phyloP scores from a whole-genome alignment of 2,888 invertebrate genomes.

The Julus scandinavius region DNA sequence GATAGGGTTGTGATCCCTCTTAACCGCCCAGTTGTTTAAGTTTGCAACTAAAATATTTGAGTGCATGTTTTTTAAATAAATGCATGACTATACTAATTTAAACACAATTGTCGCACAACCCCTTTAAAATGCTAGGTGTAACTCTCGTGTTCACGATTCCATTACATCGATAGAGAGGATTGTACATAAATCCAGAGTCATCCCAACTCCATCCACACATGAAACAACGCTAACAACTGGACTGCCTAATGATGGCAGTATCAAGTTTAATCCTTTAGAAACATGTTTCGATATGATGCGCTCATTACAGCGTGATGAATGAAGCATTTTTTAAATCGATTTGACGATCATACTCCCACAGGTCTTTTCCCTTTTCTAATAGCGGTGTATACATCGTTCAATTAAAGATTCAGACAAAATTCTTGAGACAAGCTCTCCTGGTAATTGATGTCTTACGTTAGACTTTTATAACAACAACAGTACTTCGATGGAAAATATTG shows the following conservation, averaged over 20 bases:
- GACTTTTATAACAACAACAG: not conserved
- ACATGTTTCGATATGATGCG: not conserved
- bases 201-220: not conserved
- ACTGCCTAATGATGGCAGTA: not conserved
- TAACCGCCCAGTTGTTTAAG: too few relatives aligned
- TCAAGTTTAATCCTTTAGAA: not conserved
- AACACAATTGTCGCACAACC: too few relatives aligned
- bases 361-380: too few relatives aligned
- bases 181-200: too few relatives aligned
- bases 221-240: not conserved
- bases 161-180: too few relatives aligned
- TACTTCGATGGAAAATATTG: not conserved
- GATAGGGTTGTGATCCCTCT: too few relatives aligned
- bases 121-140: too few relatives aligned
- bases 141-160: too few relatives aligned
- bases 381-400: not conserved
- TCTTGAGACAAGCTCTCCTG: not conserved
- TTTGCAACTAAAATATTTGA: too few relatives aligned
- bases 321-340: not conserved
- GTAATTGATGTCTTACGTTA: not conserved
- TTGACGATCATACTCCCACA: not conserved
- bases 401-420: constrained; percentile 1
- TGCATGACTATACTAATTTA: too few relatives aligned
- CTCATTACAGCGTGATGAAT: not conserved
- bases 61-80: too few relatives aligned